Evolutionary conservation across 2,797 vertebrate genomes (phyloP), one percentile per base, ranked within the genome.

Genomic region (Cyclopterus lumpus): DNA sequence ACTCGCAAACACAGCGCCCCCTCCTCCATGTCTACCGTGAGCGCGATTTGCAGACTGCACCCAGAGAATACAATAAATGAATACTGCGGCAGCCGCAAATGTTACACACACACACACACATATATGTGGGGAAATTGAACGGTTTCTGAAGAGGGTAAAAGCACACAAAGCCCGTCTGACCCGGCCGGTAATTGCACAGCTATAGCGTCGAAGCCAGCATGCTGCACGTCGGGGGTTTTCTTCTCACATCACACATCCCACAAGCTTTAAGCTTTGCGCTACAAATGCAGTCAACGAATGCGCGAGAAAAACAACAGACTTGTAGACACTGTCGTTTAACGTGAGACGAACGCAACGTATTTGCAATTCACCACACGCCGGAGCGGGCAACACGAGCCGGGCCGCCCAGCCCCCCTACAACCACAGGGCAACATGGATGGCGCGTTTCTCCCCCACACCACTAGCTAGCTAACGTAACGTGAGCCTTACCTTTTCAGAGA

Each of bases 401-500:
- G 14, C 71, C 70, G 59, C 71, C 83, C 48, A 51, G 68, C 26
- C 55, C 28, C 40, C 65, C 22, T 20, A 12, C 65, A 57, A 11
- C 24, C 28, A 24, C 40, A 75, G 74, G 64, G 68, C 80, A 91
- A 90, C 88, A 92, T 91, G 83, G 86, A 89, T 74, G 85, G 81
- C 71, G 62, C 75, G 71, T 59, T 60, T 67, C 30, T 46, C 26
- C 60, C 55, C 36, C 8, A 2, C 59, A 5, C 10, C 7, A 53
- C 11, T 24, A 20, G 80, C 69, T 72, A 80, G 75, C 84, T 48
- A 64, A 48, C 62, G 26, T 75, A 77, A 42, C 61, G 28, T 0
- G 62, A 85, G 71, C 67, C 90, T 89, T 89, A 92, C 91, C 92
- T 88, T 78, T 28, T 34, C 76, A 30, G 59, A 83, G 63, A 90